Percentiles rank a stretch among this genome's conserved stretches.
phyloP scores from a whole-genome alignment of 1,140 invertebrate genomes.

The Antheraea mylitta region DNA sequence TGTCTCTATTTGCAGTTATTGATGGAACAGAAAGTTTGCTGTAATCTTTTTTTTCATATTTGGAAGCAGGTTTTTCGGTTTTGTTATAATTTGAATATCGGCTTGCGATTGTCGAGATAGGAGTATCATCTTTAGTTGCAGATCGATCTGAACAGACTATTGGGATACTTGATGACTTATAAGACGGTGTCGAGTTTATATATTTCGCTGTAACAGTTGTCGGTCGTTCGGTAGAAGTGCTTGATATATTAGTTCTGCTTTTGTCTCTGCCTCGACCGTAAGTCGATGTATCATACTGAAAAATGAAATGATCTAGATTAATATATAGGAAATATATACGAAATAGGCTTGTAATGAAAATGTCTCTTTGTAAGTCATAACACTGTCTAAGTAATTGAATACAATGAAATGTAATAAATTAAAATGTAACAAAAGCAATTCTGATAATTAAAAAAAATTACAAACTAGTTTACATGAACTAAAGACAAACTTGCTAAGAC shows the following conservation, averaged over 20 bases:
- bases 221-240: slow-evolving; percentile 45
- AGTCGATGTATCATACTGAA: slow-evolving; percentile 64
- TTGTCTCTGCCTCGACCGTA: slow-evolving; percentile 56
- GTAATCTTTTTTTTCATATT: slow-evolving; percentile 66
- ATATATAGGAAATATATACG: too few relatives aligned
- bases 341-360: neutral
- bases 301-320: slow-evolving; percentile 11
- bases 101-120: slow-evolving; percentile 61
- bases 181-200: slow-evolving; percentile 54
- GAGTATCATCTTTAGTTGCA: slow-evolving; percentile 52
- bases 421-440: neutral
- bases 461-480: neutral
- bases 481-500: neutral
- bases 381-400: neutral
- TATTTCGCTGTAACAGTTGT: slow-evolving; percentile 66
- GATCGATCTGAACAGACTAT: slow-evolving; percentile 49
- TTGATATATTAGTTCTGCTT: slow-evolving; percentile 34
- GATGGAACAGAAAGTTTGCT: slow-evolving; percentile 52
- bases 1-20: slow-evolving; percentile 30
- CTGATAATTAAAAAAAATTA: neutral
- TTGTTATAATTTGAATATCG: slow-evolving; percentile 57
- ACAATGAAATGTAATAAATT: too few relatives aligned
- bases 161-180: slow-evolving; percentile 66
- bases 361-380: too few relatives aligned
- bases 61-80: slow-evolving; percentile 42